Evolutionary conservation across 2,797 vertebrate species (phyloP).

Genomic region (Champsocephalus esox): DNA sequence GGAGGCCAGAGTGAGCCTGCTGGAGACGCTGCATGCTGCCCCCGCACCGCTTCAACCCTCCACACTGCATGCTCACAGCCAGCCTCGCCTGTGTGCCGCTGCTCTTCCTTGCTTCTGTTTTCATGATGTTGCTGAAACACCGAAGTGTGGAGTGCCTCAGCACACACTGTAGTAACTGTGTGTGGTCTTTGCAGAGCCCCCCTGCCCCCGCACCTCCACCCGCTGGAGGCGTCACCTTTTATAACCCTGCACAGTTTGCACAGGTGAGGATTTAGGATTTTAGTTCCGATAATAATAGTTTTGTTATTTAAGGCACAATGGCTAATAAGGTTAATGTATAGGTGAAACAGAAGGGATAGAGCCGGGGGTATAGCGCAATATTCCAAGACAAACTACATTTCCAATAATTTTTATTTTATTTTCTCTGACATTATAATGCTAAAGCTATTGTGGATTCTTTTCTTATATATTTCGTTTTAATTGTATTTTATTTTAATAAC

Average conservation of each 20-base stretch:
- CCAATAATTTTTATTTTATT: too few relatives aligned
- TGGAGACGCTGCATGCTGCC: slow-evolving; percentile 59
- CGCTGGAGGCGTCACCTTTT: slow-evolving; percentile 88
- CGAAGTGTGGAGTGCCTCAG: neutral
- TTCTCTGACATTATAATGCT: too few relatives aligned
- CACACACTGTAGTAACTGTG: slow-evolving; percentile 37
- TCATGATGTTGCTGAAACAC: neutral
- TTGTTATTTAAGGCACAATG: too few relatives aligned
- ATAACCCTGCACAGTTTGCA: slow-evolving; percentile 93
- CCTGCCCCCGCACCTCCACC: slow-evolving; percentile 73
- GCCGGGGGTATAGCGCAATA: too few relatives aligned
- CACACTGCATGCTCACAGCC: slow-evolving; percentile 75
- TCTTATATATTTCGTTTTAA: too few relatives aligned
- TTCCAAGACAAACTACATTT: too few relatives aligned
- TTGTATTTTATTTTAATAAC: too few relatives aligned
- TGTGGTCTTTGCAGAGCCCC: slow-evolving; percentile 79
- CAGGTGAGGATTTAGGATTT: slow-evolving; percentile 81
- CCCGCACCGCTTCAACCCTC: slow-evolving; percentile 56
- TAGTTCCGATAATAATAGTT: too few relatives aligned
- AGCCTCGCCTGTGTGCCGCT: slow-evolving; percentile 24
- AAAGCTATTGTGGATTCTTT: too few relatives aligned
- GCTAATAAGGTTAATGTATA: too few relatives aligned
- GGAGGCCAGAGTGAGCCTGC: slow-evolving; percentile 45
- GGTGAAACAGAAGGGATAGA: too few relatives aligned
- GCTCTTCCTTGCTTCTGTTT: slow-evolving; percentile 21